Percentiles rank a stretch among this genome's conserved stretches.
These are phyloP conservation scores for Arctia plantaginis DNA, from an alignment of 2,888 invertebrate species.

Conservation along the genomic window DNA sequence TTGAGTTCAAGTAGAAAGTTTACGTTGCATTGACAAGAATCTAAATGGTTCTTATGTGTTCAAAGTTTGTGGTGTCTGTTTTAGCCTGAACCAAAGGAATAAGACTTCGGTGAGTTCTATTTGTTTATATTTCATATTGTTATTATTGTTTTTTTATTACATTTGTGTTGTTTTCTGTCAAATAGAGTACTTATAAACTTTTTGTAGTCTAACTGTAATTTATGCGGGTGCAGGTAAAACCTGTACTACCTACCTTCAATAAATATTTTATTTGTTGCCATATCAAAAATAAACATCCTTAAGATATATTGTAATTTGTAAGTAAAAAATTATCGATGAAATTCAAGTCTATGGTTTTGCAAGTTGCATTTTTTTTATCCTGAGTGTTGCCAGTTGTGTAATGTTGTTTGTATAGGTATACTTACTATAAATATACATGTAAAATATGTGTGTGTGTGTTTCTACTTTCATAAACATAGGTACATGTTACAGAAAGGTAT, in stretches of 20 bases:
- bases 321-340: background rate
- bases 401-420: background rate
- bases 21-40: conserved; percentile 67
- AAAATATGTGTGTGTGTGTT: background rate
- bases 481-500: too few species aligned
- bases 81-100: conserved; percentile 63
- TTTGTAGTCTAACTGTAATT: conserved; percentile 1
- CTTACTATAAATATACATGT: background rate
- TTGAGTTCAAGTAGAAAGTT: conserved; percentile 67
- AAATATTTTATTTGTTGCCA: background rate
- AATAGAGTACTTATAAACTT: background rate
- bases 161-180: background rate
- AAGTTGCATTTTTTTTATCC: background rate
- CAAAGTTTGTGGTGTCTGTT: conserved; percentile 70
- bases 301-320: background rate
- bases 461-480: too few species aligned
- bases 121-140: background rate
- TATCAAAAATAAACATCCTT: background rate
- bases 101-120: conserved; percentile 61
- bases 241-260: background rate
- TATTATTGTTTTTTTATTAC: background rate
- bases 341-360: conserved; percentile 6
- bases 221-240: background rate
- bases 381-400: background rate
- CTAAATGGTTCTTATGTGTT: conserved; percentile 64